These are phyloP conservation scores for Mungos mungo DNA, from an alignment of 2,113 vertebrate species.

Conservation along the genomic window DNA sequence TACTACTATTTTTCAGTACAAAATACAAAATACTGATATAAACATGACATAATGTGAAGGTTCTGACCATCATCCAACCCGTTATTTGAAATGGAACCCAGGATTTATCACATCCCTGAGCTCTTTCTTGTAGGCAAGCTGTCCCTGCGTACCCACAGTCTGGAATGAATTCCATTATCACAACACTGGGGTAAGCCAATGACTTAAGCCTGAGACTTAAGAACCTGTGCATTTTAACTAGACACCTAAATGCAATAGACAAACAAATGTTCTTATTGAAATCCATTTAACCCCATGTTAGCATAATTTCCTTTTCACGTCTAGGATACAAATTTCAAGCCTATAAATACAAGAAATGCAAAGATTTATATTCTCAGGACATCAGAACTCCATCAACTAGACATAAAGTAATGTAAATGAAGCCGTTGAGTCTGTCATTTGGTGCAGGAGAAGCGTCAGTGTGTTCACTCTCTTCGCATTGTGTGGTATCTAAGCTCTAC, in stretches of 20 bases:
- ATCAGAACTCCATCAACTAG: constrained; percentile 32
- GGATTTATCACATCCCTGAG: background rate
- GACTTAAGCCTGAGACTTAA: background rate
- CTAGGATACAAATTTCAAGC: constrained; percentile 14
- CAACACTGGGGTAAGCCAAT: background rate
- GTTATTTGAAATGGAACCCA: background rate
- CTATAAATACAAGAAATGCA: constrained; percentile 42
- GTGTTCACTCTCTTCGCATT: constrained; percentile 32
- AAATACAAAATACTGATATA: background rate
- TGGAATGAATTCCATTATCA: background rate
- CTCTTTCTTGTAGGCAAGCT: background rate
- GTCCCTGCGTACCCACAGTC: background rate
- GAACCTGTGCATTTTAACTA: background rate
- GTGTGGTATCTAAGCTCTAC: background rate
- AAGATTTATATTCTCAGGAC: constrained; percentile 26
- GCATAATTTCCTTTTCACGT: constrained; percentile 44
- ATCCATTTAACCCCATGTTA: constrained; percentile 26
- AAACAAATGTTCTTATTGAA: constrained; percentile 16
- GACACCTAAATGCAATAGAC: background rate
- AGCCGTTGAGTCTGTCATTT: constrained; percentile 26
- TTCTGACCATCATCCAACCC: background rate
- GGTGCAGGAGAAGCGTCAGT: constrained; percentile 21
- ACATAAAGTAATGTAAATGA: constrained; percentile 65
- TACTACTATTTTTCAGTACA: background rate
- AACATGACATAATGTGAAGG: background rate